phyloP scores from a whole-genome alignment of 2,113 vertebrate species.

The Raja brachyura region DNA sequence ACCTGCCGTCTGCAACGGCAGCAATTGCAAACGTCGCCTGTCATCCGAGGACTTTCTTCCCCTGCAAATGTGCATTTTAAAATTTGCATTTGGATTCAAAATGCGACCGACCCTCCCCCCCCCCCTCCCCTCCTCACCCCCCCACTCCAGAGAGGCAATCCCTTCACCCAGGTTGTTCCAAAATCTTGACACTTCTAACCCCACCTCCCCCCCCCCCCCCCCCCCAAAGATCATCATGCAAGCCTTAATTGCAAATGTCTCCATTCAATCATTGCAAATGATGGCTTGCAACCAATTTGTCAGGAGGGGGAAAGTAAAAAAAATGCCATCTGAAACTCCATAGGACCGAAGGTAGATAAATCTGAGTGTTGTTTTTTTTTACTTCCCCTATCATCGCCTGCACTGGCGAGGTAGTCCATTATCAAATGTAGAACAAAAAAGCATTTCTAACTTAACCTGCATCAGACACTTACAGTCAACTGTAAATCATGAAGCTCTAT shows the following conservation, averaged over 20 bases:
- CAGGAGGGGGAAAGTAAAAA: background rate
- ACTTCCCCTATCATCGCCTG: too few species aligned
- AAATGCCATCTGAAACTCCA: conserved; percentile 19
- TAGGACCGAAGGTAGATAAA: background rate
- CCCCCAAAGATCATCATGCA: background rate
- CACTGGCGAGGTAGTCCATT: conserved; percentile 5
- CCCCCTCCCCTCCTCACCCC: too few species aligned
- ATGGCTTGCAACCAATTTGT: conserved; percentile 23
- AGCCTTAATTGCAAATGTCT: conserved; percentile 8
- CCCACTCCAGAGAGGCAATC: background rate
- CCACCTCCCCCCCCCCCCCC: too few species aligned
- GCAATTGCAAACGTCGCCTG: background rate
- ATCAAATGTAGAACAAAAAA: conserved; percentile 31
- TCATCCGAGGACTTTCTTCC: background rate
- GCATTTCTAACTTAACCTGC: conserved; percentile 33
- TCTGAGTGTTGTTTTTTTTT: background rate
- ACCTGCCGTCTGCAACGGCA: background rate
- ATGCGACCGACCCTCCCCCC: too few species aligned
- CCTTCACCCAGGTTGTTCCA: background rate
- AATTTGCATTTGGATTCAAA: conserved; percentile 8
- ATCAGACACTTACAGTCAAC: conserved; percentile 37
- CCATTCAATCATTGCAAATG: background rate
- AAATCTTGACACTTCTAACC: background rate
- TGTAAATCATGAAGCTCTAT: conserved; percentile 41
- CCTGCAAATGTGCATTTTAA: background rate